These are phyloP conservation scores for Brachyistius frenatus DNA, from an alignment of 2,113 vertebrate genomes.

Conservation along the genomic window DNA sequence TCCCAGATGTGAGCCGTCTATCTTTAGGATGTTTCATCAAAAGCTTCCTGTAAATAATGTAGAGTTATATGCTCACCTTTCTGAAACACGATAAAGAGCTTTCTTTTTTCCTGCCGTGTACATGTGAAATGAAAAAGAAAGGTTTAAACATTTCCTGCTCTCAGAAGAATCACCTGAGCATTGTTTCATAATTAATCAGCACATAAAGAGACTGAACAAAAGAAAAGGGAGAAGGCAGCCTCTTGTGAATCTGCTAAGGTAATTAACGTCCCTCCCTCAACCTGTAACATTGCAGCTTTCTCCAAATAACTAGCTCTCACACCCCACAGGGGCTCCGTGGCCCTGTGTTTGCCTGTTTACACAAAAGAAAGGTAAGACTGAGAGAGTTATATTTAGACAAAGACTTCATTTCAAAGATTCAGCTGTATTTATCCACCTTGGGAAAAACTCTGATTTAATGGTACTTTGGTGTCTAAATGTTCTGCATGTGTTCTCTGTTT, in stretches of 20 bases:
- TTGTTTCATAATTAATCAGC: conserved; percentile 86
- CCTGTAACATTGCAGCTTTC: conserved; percentile 72
- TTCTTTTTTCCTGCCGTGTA: conserved; percentile 21
- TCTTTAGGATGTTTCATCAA: conserved; percentile 26
- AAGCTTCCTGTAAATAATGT: conserved; percentile 34
- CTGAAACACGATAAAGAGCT: conserved; percentile 67
- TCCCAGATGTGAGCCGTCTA: background rate
- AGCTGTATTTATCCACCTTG: conserved; percentile 32
- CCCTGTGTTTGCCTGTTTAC: conserved; percentile 71
- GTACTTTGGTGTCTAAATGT: background rate
- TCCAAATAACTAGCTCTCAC: conserved; percentile 81
- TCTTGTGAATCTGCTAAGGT: conserved; percentile 77
- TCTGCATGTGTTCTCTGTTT: background rate
- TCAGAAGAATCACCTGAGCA: conserved; percentile 81
- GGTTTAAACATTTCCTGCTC: conserved; percentile 68
- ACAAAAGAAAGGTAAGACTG: conserved; percentile 67
- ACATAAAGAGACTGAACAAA: conserved; percentile 78
- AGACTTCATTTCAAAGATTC: conserved; percentile 69
- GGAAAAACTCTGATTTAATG: background rate
- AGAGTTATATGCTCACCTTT: conserved; percentile 18
- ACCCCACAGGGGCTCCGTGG: conserved; percentile 57
- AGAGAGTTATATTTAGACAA: conserved; percentile 77
- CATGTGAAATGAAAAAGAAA: conserved; percentile 57
- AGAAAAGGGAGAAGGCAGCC: conserved; percentile 74
- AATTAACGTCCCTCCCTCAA: conserved; percentile 83